A percentile compares a stretch with the other conserved stretches of the same genome.
These are phyloP conservation scores for Drosophila guanche DNA, from an alignment of 1,140 invertebrate genomes.

Conservation along the genomic window DNA sequence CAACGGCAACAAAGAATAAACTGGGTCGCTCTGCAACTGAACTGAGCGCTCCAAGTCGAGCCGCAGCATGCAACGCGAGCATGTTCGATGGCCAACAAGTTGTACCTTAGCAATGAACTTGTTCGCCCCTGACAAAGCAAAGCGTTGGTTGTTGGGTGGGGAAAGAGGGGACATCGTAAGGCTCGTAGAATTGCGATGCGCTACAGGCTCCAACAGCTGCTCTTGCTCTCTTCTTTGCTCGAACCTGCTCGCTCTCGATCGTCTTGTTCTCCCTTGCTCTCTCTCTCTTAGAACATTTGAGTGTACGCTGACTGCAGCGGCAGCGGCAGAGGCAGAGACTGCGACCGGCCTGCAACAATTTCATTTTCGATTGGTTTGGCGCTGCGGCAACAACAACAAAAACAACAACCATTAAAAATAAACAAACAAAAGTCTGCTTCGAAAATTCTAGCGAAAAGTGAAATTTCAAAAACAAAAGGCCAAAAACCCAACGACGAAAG, in stretches of 20 bases:
- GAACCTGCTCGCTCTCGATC: too few relatives aligned
- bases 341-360: constrained; percentile 46
- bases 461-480: constrained; percentile 39
- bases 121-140: constrained; percentile 42
- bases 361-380: constrained; percentile 48
- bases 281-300: constrained; percentile 44
- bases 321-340: constrained; percentile 15
- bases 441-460: constrained; percentile 58
- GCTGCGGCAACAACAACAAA: constrained; percentile 33
- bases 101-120: constrained; percentile 41
- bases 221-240: constrained; percentile 11
- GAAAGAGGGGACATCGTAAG: background rate
- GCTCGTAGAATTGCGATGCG: background rate
- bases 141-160: background rate
- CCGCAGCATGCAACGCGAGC: constrained; percentile 39
- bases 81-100: constrained; percentile 14
- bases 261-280: constrained; percentile 3
- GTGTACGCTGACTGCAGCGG: constrained; percentile 9
- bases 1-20: constrained; percentile 72
- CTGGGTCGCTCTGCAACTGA: constrained; percentile 59
- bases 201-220: constrained; percentile 6
- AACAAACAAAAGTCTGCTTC: constrained; percentile 45
- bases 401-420: constrained; percentile 32
- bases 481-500: constrained; percentile 11
- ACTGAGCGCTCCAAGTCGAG: constrained; percentile 5